Evolutionary conservation across 1,140 invertebrate genomes (phyloP), one percentile per base, ranked within the genome.

Genomic region (Lutraria rhynchaena): DNA sequence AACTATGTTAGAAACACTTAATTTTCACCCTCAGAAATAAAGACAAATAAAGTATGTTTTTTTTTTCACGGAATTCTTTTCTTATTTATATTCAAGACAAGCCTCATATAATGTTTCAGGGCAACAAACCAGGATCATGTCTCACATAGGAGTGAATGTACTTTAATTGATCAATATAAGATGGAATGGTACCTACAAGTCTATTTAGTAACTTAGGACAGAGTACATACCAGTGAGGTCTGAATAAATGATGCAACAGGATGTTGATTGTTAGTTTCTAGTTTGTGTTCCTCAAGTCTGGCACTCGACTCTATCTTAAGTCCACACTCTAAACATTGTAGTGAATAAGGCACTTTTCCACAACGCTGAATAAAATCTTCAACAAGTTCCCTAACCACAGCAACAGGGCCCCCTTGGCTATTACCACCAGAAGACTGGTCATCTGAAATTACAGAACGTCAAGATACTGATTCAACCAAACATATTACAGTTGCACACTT

Each of bases 241-340:
- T 78, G 51, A 24, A 44, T 78, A 31, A 78, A 41, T 9, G 60
- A 37, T 3, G 61, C 44, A 4, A 67, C 35, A n/a, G 29, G 2
- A 46, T 78, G 76, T 31, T 78, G 61, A 31, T 69, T 57, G 22
- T 69, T 51, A 17, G 76, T 78, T 29, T 78, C 76, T n/a, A 22
- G 13, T 9, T 44, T 41, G 33, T 78, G 76, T 22, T 78, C 22
- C 5, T 27, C 31, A 3, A 69, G 53, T 15, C 19, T 19, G 17
- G 46, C 51, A 7, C 24, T 41, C 9, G 55, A 33, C 15, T 46
- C 44, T 13, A 71, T 37, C 5, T 19, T 19, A 31, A 73, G 24
- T 1, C 35, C 51, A 81, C 70, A 73, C 49, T 81, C 67, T n/a
- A 63, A 46, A 51, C 67, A 81, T 29, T 73, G 35, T 5, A 71